Percentiles rank a stretch among this genome's conserved stretches.
Evolutionary conservation across 1,140 invertebrate genomes (phyloP).

Genomic region (Riptortus pedestris): DNA sequence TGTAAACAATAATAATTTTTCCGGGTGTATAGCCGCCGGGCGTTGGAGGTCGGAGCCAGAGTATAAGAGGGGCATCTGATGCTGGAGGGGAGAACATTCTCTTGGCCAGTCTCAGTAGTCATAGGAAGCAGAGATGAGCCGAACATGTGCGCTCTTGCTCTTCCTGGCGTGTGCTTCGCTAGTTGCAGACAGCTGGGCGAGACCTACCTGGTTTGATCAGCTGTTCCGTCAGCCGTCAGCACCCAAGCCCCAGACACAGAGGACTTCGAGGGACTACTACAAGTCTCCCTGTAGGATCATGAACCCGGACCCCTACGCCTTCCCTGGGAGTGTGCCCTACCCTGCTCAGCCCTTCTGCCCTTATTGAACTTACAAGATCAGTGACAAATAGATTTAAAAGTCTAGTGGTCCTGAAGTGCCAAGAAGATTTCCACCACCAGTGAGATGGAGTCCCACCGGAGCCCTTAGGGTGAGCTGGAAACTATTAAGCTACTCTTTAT

Average conservation of each 20-base stretch:
- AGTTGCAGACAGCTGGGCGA: background rate
- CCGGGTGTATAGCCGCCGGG: background rate
- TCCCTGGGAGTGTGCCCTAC: constrained; percentile 34
- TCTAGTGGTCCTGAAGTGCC: too few species aligned
- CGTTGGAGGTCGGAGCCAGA: background rate
- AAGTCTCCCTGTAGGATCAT: constrained; percentile 33
- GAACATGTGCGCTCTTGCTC: background rate
- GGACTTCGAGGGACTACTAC: constrained; percentile 31
- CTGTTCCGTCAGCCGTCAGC: background rate
- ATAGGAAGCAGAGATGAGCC: constrained; percentile 8
- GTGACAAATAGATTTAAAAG: too few species aligned
- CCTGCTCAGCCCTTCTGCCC: constrained; percentile 35
- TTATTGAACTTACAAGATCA: too few species aligned
- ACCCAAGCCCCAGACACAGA: constrained; percentile 4
- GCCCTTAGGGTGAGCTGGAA: too few species aligned
- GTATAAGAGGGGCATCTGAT: background rate
- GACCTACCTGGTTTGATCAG: constrained; percentile 24
- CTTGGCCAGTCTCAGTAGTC: background rate
- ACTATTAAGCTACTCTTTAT: too few species aligned
- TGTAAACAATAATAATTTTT: too few species aligned
- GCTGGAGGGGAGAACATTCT: background rate
- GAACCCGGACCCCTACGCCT: constrained; percentile 36
- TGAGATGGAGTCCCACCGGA: too few species aligned
- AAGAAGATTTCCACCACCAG: too few species aligned
- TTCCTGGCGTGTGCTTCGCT: background rate